phyloP scores from a whole-genome alignment of 2,797 vertebrate species.

The Sebastes trivittatus region DNA sequence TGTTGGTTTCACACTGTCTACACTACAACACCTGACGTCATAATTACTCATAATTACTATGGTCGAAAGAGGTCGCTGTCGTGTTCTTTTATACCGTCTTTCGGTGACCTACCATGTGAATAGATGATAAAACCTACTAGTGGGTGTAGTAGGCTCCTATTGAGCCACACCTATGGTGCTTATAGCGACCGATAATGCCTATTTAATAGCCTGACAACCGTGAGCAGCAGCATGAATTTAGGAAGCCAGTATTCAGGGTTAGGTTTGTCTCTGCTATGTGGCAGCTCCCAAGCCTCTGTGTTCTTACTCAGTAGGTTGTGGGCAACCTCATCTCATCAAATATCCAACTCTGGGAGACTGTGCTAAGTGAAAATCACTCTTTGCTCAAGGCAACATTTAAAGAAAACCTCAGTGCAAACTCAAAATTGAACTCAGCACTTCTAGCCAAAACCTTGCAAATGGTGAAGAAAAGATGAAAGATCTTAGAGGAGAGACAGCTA shows the following conservation, averaged over 20 bases:
- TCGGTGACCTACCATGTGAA: neutral
- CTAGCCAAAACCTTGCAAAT: constrained; percentile 11
- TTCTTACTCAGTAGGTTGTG: neutral
- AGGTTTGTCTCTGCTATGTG: neutral
- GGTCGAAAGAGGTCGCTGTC: neutral
- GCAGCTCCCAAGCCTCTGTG: neutral
- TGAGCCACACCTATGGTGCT: too few relatives aligned
- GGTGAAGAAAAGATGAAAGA: constrained; percentile 30
- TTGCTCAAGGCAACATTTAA: constrained; percentile 27
- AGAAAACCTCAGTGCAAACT: constrained; percentile 18
- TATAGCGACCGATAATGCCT: neutral
- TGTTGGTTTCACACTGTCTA: neutral
- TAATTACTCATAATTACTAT: neutral
- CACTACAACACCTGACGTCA: neutral
- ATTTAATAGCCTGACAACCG: neutral
- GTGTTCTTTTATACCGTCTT: neutral
- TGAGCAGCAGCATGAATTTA: neutral
- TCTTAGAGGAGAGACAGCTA: constrained; percentile 5
- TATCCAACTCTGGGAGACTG: constrained; percentile 6
- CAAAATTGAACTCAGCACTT: constrained; percentile 19
- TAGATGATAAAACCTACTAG: neutral
- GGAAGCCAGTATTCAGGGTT: neutral
- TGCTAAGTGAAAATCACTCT: constrained; percentile 24
- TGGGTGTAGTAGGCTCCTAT: neutral
- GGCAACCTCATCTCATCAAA: constrained; percentile 22